Conservation (phyloP, 2,113 vertebrate genomes). For the Caloenas nicobarica region DNA sequence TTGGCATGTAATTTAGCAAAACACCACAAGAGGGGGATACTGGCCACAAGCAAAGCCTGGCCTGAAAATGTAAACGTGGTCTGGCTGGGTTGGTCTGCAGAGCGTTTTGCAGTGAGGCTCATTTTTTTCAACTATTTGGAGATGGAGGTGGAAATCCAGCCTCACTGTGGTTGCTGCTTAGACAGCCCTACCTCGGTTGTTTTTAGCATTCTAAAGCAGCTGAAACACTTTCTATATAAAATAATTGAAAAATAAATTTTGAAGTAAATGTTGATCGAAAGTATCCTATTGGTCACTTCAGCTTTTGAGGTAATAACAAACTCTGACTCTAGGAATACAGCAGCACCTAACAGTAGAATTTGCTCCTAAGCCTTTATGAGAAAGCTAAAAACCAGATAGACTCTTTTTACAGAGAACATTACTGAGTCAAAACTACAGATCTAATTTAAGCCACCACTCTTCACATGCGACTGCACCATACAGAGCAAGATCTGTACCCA, state of each 20-base stretch:
- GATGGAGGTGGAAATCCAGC: neutral
- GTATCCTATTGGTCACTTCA: neutral
- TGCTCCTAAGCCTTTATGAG: neutral
- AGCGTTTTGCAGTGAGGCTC: neutral
- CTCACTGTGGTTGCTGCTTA: neutral
- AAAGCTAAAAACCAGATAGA: neutral
- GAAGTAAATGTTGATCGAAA: neutral
- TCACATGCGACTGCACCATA: neutral
- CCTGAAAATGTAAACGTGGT: accelerated
- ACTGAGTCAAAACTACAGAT: neutral
- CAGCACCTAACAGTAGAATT: neutral
- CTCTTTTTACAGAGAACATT: neutral
- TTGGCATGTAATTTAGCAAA: neutral
- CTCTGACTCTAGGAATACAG: neutral
- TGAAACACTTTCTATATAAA: neutral
- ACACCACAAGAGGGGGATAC: neutral
- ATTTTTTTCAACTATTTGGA: neutral
- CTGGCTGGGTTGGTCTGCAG: neutral
- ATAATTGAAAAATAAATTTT: neutral
- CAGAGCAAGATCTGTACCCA: neutral
- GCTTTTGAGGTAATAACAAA: neutral
- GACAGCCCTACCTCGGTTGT: neutral
- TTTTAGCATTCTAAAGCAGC: neutral
- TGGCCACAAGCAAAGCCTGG: neutral
- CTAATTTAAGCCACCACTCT: neutral